These are phyloP conservation scores for Neofelis nebulosa DNA, from an alignment of 2,113 vertebrate genomes.

Conservation along the genomic window DNA sequence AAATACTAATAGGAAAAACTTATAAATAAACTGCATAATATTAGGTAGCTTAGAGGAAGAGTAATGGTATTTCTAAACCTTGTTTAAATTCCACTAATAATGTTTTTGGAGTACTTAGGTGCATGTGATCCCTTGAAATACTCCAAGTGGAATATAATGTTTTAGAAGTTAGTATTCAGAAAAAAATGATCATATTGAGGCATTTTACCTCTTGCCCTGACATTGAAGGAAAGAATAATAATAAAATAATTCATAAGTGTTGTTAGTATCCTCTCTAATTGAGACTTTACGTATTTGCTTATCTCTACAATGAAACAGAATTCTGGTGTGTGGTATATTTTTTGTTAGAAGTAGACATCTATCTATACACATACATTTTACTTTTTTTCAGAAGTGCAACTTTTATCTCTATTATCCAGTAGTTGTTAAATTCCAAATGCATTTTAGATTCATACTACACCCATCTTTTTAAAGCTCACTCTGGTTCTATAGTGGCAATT, in stretches of 20 bases:
- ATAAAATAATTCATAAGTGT: background rate
- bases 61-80: background rate
- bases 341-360: background rate
- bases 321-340: background rate
- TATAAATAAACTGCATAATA: conserved; percentile 22
- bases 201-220: conserved; percentile 52
- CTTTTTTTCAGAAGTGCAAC: background rate
- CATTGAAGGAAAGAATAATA: conserved; percentile 43
- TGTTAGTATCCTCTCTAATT: background rate
- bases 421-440: background rate
- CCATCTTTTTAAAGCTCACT: background rate
- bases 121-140: conserved; percentile 64
- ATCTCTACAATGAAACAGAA: background rate
- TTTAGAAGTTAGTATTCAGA: conserved; percentile 64
- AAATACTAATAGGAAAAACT: conserved; percentile 66
- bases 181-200: conserved; percentile 56
- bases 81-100: background rate
- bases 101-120: conserved; percentile 55
- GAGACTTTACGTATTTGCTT: background rate
- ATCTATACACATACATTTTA: background rate
- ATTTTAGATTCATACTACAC: background rate
- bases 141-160: conserved; percentile 46
- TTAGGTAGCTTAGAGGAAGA: conserved; percentile 48
- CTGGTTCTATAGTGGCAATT: background rate
- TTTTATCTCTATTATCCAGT: background rate